Conservation (phyloP, 2,888 invertebrate genomes). For the Cephus pygmeus region DNA sequence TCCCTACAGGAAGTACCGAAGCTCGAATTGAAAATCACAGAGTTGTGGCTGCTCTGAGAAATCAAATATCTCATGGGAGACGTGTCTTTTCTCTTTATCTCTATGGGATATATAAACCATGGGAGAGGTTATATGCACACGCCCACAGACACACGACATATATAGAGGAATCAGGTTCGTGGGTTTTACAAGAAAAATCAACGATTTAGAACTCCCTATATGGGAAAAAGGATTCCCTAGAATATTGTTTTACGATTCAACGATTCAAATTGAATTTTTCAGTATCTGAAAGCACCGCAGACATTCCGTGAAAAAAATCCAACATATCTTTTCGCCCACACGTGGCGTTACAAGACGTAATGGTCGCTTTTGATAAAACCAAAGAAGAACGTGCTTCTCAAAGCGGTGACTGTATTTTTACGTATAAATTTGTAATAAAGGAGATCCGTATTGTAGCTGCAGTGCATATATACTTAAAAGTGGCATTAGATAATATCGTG, state of each 20-base stretch:
- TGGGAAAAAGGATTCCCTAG: background rate
- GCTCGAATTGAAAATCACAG: background rate
- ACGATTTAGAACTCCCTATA: background rate
- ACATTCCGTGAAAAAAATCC: background rate
- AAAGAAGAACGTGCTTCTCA: too few species aligned
- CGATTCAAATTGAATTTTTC: background rate
- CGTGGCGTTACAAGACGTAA: too few species aligned
- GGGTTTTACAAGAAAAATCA: background rate
- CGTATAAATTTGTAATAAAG: too few species aligned
- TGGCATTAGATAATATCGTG: too few species aligned
- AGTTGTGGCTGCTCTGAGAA: background rate
- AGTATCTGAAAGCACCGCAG: background rate
- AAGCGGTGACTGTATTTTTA: too few species aligned
- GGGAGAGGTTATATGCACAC: background rate
- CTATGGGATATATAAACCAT: background rate
- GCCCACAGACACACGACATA: background rate
- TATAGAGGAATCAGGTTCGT: background rate
- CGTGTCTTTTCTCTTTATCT: background rate
- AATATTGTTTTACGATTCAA: background rate
- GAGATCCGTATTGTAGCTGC: too few species aligned
- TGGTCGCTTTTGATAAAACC: too few species aligned
- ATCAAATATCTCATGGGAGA: background rate
- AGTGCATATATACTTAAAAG: too few species aligned
- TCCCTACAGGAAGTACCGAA: background rate
- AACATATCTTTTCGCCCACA: background rate